Conservation (phyloP, 2,888 invertebrate species). For the Baccha elongata region DNA sequence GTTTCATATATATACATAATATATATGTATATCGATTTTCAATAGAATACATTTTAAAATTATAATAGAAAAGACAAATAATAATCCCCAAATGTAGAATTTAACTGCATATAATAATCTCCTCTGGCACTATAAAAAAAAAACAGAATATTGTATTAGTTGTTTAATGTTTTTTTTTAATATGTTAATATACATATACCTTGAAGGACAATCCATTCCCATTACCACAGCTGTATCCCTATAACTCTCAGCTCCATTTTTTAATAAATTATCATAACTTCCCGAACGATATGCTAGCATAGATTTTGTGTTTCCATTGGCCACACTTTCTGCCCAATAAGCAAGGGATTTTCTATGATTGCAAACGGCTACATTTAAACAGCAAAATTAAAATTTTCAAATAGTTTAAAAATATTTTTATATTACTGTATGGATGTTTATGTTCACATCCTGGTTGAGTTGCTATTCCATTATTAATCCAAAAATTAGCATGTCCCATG, state of each 20-base stretch:
- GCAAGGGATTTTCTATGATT: background rate
- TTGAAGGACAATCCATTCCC: conserved; percentile 4
- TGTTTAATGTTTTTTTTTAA: background rate
- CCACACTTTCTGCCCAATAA: conserved; percentile 2
- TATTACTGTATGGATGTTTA: background rate
- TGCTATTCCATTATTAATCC: conserved; percentile 85
- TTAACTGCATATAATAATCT: conserved; percentile 6
- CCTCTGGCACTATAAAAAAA: background rate
- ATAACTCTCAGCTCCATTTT: background rate
- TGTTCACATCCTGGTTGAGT: conserved; percentile 85
- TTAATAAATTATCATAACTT: background rate
- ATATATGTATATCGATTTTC: too few species aligned
- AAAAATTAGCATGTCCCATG: conserved; percentile 85
- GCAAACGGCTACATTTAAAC: background rate
- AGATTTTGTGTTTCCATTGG: conserved; percentile 76
- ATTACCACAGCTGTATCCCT: background rate
- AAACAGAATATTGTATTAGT: background rate
- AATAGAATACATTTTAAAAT: too few species aligned
- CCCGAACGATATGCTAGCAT: background rate
- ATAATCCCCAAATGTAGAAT: background rate
- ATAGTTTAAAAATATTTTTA: background rate
- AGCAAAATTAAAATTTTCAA: background rate
- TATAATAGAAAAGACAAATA: too few species aligned
- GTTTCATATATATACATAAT: too few species aligned
- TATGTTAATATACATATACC: background rate